These are phyloP conservation scores for Littorina saxatilis DNA, from an alignment of 1,140 invertebrate genomes.

Conservation along the genomic window DNA sequence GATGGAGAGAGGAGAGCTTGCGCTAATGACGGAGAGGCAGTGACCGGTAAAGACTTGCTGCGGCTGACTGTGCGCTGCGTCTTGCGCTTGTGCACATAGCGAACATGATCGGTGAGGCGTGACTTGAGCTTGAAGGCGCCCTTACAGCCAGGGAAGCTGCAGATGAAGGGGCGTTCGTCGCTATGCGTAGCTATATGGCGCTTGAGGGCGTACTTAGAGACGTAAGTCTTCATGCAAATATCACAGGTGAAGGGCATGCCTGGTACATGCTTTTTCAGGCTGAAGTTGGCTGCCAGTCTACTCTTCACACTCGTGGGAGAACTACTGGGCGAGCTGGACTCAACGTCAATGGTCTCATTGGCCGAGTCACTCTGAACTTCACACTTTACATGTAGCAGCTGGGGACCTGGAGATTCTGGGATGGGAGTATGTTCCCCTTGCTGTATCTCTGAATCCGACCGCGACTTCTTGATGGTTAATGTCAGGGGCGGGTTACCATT, in stretches of 20 bases:
- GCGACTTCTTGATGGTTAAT: slow-evolving; percentile 29
- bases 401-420: slow-evolving; percentile 18
- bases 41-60: slow-evolving; percentile 19
- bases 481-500: not conserved
- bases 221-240: slow-evolving; percentile 46
- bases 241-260: slow-evolving; percentile 38
- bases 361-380: slow-evolving; percentile 34
- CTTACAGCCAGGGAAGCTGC: slow-evolving; percentile 40
- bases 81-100: slow-evolving; percentile 40
- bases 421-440: not conserved
- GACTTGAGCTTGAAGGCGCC: slow-evolving; percentile 45
- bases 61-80: slow-evolving; percentile 11
- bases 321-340: slow-evolving; percentile 44
- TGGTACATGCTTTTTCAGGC: slow-evolving; percentile 30
- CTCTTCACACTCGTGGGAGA: slow-evolving; percentile 42
- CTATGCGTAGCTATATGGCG: slow-evolving; percentile 48
- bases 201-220: slow-evolving; percentile 43
- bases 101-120: slow-evolving; percentile 47
- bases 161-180: slow-evolving; percentile 41
- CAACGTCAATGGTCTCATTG: slow-evolving; percentile 31
- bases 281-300: slow-evolving; percentile 24
- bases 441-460: slow-evolving; percentile 22
- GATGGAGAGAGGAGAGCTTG: not conserved
- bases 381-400: slow-evolving; percentile 13
- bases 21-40: not conserved